Evolutionary conservation across 2,888 invertebrate species (phyloP).

Genomic region (Xylota sylvarum): DNA sequence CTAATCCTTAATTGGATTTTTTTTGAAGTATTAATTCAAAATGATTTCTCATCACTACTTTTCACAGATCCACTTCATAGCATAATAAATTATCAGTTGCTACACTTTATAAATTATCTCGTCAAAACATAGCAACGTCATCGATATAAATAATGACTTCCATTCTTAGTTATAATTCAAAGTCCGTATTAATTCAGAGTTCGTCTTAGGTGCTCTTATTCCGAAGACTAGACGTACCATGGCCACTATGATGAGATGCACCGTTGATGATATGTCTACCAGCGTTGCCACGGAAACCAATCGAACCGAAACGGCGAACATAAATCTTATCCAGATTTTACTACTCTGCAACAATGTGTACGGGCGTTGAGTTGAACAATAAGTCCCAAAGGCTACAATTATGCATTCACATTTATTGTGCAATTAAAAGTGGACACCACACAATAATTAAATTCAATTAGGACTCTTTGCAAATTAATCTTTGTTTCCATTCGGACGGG

Average conservation of each 20-base stretch:
- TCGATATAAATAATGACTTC: slow-evolving; percentile 53
- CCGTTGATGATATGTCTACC: slow-evolving; percentile 60
- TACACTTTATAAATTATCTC: slow-evolving; percentile 53
- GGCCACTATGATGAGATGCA: slow-evolving; percentile 56
- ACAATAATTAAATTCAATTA: slow-evolving; percentile 55
- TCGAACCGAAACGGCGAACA: slow-evolving; percentile 69
- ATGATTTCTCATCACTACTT: slow-evolving; percentile 3
- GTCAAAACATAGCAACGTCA: slow-evolving; percentile 40
- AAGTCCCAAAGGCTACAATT: slow-evolving; percentile 35
- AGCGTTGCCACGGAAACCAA: slow-evolving; percentile 45
- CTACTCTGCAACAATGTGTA: slow-evolving; percentile 39
- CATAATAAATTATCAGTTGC: slow-evolving; percentile 45
- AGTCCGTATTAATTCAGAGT: slow-evolving; percentile 21
- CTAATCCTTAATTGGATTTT: background rate
- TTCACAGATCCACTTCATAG: slow-evolving; percentile 20
- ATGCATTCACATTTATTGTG: slow-evolving; percentile 54
- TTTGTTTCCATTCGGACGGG: slow-evolving; percentile 8
- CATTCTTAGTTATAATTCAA: slow-evolving; percentile 31
- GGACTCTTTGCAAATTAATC: slow-evolving; percentile 5
- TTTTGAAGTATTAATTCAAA: background rate
- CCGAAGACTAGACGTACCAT: slow-evolving; percentile 22
- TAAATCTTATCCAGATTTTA: slow-evolving; percentile 61
- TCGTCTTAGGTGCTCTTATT: background rate
- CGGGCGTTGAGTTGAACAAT: slow-evolving; percentile 65
- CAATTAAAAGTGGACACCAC: slow-evolving; percentile 35